These are phyloP conservation scores for Aphelenchoides besseyi DNA, from an alignment of 1,140 invertebrate genomes.

Conservation along the genomic window DNA sequence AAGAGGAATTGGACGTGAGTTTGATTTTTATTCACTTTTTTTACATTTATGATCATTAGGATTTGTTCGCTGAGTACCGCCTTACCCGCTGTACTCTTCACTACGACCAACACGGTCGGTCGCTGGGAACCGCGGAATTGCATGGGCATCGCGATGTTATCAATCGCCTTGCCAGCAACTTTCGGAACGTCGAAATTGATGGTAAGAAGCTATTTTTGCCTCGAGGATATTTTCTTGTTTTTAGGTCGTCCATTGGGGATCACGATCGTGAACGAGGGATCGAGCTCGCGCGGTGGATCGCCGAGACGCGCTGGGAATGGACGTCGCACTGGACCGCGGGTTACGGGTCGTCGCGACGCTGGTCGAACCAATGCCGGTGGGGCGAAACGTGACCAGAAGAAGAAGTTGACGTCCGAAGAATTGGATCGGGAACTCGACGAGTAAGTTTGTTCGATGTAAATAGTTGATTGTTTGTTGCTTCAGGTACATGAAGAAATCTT, in stretches of 20 bases:
- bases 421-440: slow-evolving; percentile 19
- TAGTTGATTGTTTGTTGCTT: too few species aligned
- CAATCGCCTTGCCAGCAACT: neutral
- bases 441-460: too few species aligned
- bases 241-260: neutral
- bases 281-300: too few species aligned
- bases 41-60: neutral
- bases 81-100: neutral
- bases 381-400: neutral
- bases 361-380: neutral
- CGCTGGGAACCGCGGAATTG: slow-evolving; percentile 17
- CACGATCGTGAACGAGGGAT: neutral
- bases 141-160: slow-evolving; percentile 5
- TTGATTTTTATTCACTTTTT: neutral
- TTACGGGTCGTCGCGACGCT: neutral
- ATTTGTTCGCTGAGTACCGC: slow-evolving; percentile 5
- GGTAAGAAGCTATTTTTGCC: neutral
- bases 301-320: neutral
- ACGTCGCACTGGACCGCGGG: neutral
- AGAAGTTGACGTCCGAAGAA: slow-evolving; percentile 14
- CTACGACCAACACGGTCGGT: slow-evolving; percentile 9
- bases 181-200: slow-evolving; percentile 3
- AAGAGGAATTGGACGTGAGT: slow-evolving; percentile 12
- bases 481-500: slow-evolving; percentile 5
- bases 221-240: too few species aligned